Evolutionary conservation across 1,140 invertebrate species (phyloP), one percentile per base, ranked within the genome.

Genomic region (Pseudomyrmex cubaensis): DNA sequence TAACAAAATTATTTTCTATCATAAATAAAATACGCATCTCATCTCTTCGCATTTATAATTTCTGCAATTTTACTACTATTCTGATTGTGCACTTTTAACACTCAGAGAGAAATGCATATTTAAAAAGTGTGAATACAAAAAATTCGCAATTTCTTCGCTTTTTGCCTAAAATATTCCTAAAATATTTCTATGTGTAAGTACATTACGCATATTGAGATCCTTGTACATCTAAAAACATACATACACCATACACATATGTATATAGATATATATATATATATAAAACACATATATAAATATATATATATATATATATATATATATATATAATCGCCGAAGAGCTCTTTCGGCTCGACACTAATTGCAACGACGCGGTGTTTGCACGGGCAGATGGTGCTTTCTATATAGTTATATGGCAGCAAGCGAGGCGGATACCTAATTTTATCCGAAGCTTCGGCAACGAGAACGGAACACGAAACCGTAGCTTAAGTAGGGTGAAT

Each of bases 381-480:
- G 52, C 48, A 78, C 48, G 50, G 52, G 75, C 73, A 64, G 72
- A 82, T 72, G 78, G 75, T 50, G 56, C 64, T 77, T 73, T 74
- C 76, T 48, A 50, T 62, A 61, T 63, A 59, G 46, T 52, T 84
- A 17, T 75, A 74, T 70, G 52, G 63, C 52, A 17, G 46, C 50
- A 20, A 62, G 35, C 48, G 57, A 77, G 52, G 61, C 52, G 83
- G 62, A 76, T 87, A 85, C 75, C 83, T 87, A 89, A 87, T 89
- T 89, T 89, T 85, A 87, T 89, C 80, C 72, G 64, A 85, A 82
- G 75, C 73, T 75, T 62, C 54, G 82, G 85, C 56, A 83, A 84
- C 67, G 84, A 78, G 85, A 64, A 75, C 77, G 83, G 75, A 85
- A 76, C 82, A 85, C 73, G 70, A 83, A 83, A 74, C 69, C 64